Evolutionary conservation across 2,888 invertebrate genomes (phyloP), one percentile per base, ranked within the genome.

Genomic region (Scelioninae gen. 2): DNA sequence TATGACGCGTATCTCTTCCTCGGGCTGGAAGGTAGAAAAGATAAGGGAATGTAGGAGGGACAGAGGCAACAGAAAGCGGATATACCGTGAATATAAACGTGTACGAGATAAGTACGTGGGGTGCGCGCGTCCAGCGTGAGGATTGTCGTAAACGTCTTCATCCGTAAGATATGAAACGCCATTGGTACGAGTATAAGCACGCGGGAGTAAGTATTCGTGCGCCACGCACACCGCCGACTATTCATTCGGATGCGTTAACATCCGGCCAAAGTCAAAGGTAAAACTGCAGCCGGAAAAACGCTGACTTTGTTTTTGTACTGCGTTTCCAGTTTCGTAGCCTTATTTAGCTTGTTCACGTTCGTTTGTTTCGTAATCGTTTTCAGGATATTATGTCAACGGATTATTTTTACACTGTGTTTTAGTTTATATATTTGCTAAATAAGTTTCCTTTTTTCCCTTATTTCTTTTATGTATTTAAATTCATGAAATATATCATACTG

Each of bases 81-180:
- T 73, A 60, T 60, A 78, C 76, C 76, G 73, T 77, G 75, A 73
- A 73, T 73, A 75, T 72, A 72, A 65, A 72, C 70, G 58, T 67
- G 72, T 71, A 73, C 68, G 57, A 74, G 77, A 78, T 74, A 77
- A 76, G 76, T 77, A 77, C 78, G 75, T 73, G 65, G 73, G 72
- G 75, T 69, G 76, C 63, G 70, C 53, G 58, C 57, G 50, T 60
- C 55, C 73, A 79, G 82, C 77, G 81, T 80, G 80, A 83, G 83
- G 83, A 83, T 85, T 80, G 81, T 85, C 85, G 84, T 85, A 84
- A 85, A 85, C 81, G 85, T 85, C 84, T 85, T 84, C 84, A 85
- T 85, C 81, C 82, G 81, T 83, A 82, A 85, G 84, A 85, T 85
- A 85, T 82, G 84, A 85, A 83, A 81, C 77, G 80, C 80, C 80